Percentiles rank a stretch among this genome's conserved stretches.
Evolutionary conservation across 2,113 vertebrate genomes (phyloP).

Genomic region (Phodopus roborovskii): DNA sequence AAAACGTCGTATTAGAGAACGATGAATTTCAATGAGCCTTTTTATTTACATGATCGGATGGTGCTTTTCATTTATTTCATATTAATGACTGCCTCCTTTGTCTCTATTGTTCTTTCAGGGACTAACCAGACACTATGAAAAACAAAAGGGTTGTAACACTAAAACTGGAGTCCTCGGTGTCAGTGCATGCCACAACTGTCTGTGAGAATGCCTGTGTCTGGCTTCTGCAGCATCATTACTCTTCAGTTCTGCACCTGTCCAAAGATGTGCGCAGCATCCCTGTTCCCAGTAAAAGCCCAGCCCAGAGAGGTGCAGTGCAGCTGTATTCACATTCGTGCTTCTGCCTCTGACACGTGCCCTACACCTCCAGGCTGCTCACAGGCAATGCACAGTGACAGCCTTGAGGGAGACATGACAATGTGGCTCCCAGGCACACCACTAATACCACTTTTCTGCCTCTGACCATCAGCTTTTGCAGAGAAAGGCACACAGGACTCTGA

Average conservation of each 20-base stretch:
- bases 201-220: neutral
- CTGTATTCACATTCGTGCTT: neutral
- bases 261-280: neutral
- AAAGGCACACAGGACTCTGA: neutral
- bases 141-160: neutral
- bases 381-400: neutral
- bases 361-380: neutral
- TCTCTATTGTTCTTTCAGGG: constrained; percentile 5
- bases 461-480: constrained; percentile 20
- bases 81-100: neutral
- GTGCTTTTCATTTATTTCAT: constrained; percentile 6
- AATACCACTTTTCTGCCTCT: neutral
- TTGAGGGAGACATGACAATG: neutral
- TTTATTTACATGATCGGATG: constrained; percentile 44
- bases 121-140: neutral
- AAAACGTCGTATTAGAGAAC: constrained; percentile 47
- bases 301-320: fast-evolving
- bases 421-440: neutral
- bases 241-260: neutral
- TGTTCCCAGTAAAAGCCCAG: neutral
- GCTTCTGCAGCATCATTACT: neutral
- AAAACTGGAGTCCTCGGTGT: neutral
- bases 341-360: neutral
- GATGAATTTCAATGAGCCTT: constrained; percentile 54
- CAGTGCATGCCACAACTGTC: neutral